phyloP scores from a whole-genome alignment of 2,888 invertebrate species.

The Phalera bucephala region DNA sequence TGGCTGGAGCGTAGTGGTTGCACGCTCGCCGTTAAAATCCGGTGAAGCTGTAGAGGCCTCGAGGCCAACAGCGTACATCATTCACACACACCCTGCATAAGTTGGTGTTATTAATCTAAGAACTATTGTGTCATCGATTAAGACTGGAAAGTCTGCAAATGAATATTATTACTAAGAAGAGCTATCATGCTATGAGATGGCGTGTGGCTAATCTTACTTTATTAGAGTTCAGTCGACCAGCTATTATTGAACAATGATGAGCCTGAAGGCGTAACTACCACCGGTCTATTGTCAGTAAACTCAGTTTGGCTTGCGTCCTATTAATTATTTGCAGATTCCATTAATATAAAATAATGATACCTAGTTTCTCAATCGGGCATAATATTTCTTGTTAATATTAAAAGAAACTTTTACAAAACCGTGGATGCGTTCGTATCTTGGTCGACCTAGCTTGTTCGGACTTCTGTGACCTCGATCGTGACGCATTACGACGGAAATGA shows the following conservation, averaged over 20 bases:
- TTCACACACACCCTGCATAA: too few species aligned
- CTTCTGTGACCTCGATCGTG: conserved; percentile 26
- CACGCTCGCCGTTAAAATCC: too few species aligned
- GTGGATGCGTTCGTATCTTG: background rate
- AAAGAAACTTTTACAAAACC: conserved; percentile 25
- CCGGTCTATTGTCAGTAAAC: too few species aligned
- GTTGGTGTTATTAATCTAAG: too few species aligned
- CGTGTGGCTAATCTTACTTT: conserved; percentile 33
- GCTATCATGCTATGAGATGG: conserved; percentile 16
- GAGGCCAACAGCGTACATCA: too few species aligned
- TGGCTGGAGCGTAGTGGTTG: too few species aligned
- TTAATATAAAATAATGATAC: background rate
- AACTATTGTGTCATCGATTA: too few species aligned
- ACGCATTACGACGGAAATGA: conserved; percentile 34
- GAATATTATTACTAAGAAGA: too few species aligned
- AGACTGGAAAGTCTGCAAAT: too few species aligned
- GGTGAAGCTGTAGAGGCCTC: too few species aligned
- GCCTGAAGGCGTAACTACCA: conserved; percentile 30
- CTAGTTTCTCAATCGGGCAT: too few species aligned
- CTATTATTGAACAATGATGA: conserved; percentile 34
- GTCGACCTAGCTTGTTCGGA: background rate
- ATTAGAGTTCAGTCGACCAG: conserved; percentile 27
- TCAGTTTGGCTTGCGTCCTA: too few species aligned
- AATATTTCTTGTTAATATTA: conserved; percentile 18
- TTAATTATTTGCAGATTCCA: background rate